A percentile compares a stretch with the other conserved stretches of the same genome.
Conservation (phyloP, 2,113 vertebrate genomes). For the Pseudolaguvia tuberculata region DNA sequence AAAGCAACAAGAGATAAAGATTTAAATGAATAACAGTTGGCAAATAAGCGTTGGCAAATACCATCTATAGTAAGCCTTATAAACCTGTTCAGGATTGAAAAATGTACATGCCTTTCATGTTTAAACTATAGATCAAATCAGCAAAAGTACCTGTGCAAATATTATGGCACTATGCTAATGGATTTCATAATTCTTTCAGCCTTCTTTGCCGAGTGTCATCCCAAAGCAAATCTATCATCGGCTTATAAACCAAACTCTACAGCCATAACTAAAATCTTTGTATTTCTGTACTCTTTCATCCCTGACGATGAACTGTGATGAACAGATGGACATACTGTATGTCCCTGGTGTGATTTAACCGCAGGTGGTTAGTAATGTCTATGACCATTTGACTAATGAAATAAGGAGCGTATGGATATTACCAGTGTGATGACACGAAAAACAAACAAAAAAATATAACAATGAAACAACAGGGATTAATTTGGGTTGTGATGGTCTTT, state of each 20-base stretch:
- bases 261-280: conserved; percentile 38
- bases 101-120: no score
- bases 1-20: no score
- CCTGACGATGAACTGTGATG: not conserved
- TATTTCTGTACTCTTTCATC: not conserved
- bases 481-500: not conserved
- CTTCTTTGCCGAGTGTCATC: conserved; percentile 29
- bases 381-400: not conserved
- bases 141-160: not conserved
- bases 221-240: conserved; percentile 44
- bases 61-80: no score
- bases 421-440: not conserved
- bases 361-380: not conserved
- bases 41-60: no score
- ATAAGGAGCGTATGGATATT: not conserved
- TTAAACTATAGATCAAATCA: not conserved
- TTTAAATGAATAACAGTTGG: no score
- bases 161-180: conserved; percentile 6
- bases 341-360: not conserved
- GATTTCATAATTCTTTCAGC: conserved; percentile 5
- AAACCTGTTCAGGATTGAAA: no score
- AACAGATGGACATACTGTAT: not conserved
- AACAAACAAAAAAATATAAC: not conserved
- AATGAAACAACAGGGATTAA: not conserved
- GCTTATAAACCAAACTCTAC: conserved; percentile 29